Base-by-base conservation (phyloP, 2,888 invertebrate genomes). In the Watsonalla cultraria region DNA sequence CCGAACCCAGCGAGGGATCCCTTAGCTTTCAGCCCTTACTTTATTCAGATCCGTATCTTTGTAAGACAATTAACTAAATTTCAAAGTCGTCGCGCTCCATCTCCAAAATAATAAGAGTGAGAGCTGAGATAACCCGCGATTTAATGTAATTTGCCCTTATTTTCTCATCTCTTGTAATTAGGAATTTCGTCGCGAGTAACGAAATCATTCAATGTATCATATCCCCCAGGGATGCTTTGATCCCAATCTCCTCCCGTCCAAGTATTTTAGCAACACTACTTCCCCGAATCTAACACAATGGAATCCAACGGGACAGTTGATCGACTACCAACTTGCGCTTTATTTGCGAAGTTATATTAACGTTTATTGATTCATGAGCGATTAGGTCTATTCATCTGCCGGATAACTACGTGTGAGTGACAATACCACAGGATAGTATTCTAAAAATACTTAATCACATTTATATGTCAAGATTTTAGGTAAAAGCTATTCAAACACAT, bases 31-130 rank as follows among this genome's bases (percentile, higher is more conserved):
- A 56, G 61, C 61, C 69, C 68, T 71, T 75, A 77, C 73, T 82
- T 82, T 76, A 73, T 78, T 77, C 70, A 71, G 80, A 84, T 85
- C 74, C 68, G 75, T 83, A 82, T 84, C 82, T 82, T 84, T 80
- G 78, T 76, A 83, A 80, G 74, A 79, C 80, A 82, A 84, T 85
- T 85, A 84, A 84, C 80, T 80, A 76, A 84, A 84, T 85, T 84
- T 84, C 74, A 64, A 81, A 82, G 78, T 78, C 78, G 70, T 78
- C 78, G 71, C 72, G 75, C 71, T 70, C 76, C 72, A 72, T 78
- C 74, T 74, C 72, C 70, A 65, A 82, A 78, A 84, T 81, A 82
- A 84, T 83, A 82, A 78, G 74, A 76, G 72, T 77, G 70, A 80
- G 72, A 77, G 78, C 75, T 76, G 68, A 76, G 77, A 78, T 80